These are phyloP conservation scores for Gopherus evgoodei DNA, from an alignment of 2,113 vertebrate genomes.

Conservation along the genomic window DNA sequence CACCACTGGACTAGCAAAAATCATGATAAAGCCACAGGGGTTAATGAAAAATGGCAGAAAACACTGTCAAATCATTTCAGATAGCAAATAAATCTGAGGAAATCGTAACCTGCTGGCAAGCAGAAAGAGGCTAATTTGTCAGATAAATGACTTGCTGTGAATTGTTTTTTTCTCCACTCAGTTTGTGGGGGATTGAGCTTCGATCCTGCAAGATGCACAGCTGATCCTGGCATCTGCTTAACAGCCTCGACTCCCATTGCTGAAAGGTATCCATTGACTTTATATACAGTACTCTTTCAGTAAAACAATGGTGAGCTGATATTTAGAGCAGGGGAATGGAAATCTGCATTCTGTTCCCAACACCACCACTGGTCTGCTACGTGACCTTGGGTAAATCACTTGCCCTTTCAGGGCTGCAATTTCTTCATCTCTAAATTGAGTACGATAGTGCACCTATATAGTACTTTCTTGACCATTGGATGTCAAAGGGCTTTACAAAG, in stretches of 20 bases:
- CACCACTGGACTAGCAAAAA: neutral
- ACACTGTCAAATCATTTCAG: constrained; percentile 37
- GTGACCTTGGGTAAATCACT: constrained; percentile 33
- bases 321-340: neutral
- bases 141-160: constrained; percentile 63
- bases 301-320: neutral
- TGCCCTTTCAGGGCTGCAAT: constrained; percentile 24
- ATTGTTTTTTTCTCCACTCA: constrained; percentile 36
- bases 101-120: constrained; percentile 32
- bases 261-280: constrained; percentile 7
- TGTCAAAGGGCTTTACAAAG: constrained; percentile 25
- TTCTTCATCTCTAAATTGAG: constrained; percentile 16
- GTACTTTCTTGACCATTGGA: neutral
- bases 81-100: constrained; percentile 63
- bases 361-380: neutral
- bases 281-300: neutral
- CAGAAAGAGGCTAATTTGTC: constrained; percentile 65
- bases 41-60: neutral
- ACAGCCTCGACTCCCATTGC: neutral
- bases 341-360: neutral
- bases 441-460: constrained; percentile 39
- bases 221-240: neutral
- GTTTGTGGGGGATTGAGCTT: constrained; percentile 29
- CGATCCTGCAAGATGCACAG: neutral
- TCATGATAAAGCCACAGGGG: neutral